Evolutionary conservation across 2,888 invertebrate species (phyloP).

Genomic region (Drosophila siamana): DNA sequence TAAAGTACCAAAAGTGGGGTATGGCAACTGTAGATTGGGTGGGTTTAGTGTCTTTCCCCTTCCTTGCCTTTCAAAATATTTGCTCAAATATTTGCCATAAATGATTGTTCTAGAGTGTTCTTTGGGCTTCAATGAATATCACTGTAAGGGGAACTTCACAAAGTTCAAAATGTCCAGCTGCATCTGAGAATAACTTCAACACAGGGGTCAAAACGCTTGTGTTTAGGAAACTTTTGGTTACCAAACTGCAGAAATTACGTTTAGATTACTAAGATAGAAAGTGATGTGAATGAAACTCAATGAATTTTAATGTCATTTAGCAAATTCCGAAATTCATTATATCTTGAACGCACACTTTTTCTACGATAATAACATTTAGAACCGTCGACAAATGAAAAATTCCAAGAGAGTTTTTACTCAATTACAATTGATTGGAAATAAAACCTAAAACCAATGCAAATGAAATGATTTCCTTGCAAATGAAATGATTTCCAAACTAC

Average conservation of each 20-base stretch:
- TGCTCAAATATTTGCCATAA: slow-evolving; percentile 24
- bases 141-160: neutral
- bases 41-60: neutral
- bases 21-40: slow-evolving; percentile 5
- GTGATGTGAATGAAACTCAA: too few species aligned
- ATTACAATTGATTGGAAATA: too few species aligned
- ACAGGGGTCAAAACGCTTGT: neutral
- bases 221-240: neutral
- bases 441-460: slow-evolving; percentile 32
- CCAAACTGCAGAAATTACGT: neutral
- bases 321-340: too few species aligned
- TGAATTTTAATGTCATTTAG: too few species aligned
- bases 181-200: neutral
- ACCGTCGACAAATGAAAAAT: too few species aligned
- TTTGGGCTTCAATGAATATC: slow-evolving; percentile 4
- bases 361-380: too few species aligned
- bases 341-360: too few species aligned
- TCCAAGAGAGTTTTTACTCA: too few species aligned
- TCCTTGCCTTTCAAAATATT: slow-evolving; percentile 40
- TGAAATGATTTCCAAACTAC: slow-evolving; percentile 38
- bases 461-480: slow-evolving; percentile 45
- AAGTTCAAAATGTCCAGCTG: neutral
- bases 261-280: too few species aligned
- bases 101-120: slow-evolving; percentile 14
- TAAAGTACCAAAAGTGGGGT: slow-evolving; percentile 24